Evolutionary conservation across 1,140 invertebrate species (phyloP), one percentile per base, ranked within the genome.

Genomic region (Pemphigus obesinymphae): DNA sequence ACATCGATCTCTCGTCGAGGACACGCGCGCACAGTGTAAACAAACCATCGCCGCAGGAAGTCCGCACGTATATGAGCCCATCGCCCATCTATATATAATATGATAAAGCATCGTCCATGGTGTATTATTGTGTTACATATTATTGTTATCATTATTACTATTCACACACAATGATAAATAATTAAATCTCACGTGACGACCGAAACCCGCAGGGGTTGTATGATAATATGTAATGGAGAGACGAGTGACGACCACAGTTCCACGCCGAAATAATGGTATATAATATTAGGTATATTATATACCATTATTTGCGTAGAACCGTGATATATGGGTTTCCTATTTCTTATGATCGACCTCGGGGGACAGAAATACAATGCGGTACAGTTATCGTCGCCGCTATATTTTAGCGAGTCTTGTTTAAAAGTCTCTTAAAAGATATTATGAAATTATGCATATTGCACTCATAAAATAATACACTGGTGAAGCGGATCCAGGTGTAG

Each of bases 1-100:
- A 5, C 61, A 10, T 76, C 15, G 72, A 55, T 55, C 31, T 37
- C n/a, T 23, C 8, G 48, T n/a, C 48, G 29, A 76, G 48, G 72
- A 55, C 73, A n/a, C 50, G 11, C 50, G 50, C n/a, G 5, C 31
- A n/a, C n/a, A 40, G 40, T 55, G 73, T 76, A 76, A 76, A 76
- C 50, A 76, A 58, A 76, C 73, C 10, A 23, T 76, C 45, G 31
- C 73, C 11, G 29, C 73, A 3, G 73, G 73, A 55, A 7, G 50
- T 76, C 31, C 10, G 48, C 5, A 66, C 20, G 23, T 26, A 23
- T 26, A 53, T 10, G 6, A n/a, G 8, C n/a, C 50, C 23, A 26
- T 26, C 3, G 53, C 23, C 26, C 23, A 13, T 31, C 29, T 29
- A 61, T 61, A 61, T 61, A 61, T 31, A 58, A 61, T 61, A 61